Conservation (phyloP, 2,797 vertebrate species). For the Threskiornis aethiopicus region DNA sequence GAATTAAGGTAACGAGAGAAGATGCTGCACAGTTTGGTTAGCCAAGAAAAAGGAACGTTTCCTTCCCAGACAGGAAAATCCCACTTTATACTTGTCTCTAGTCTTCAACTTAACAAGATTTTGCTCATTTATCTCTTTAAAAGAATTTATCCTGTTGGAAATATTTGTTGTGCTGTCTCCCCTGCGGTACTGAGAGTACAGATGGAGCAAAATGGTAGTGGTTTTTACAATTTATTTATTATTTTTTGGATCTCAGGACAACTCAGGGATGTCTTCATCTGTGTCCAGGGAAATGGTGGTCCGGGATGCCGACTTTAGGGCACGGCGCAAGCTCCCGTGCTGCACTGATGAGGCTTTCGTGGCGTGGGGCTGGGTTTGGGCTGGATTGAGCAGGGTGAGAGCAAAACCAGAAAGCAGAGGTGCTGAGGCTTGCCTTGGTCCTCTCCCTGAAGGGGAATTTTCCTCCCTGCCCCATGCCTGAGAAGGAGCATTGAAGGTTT, state of each 20-base stretch:
- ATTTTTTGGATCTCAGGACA: not conserved
- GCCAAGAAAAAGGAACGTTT: not conserved
- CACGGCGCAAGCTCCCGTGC: accelerated
- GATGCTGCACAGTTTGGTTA: not conserved
- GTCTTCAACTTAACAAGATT: not conserved
- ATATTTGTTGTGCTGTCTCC: not conserved
- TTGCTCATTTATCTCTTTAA: not conserved
- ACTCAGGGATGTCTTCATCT: not conserved
- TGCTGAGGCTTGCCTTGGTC: not conserved
- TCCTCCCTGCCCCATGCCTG: not conserved
- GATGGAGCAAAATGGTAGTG: not conserved
- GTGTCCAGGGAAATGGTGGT: accelerated
- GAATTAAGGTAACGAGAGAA: not conserved
- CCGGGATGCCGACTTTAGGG: not conserved
- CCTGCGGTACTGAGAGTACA: not conserved
- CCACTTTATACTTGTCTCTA: not conserved
- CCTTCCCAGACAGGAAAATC: not conserved
- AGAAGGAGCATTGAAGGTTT: slow-evolving; percentile 4
- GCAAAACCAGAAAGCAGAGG: not conserved
- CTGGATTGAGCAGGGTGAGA: not conserved
- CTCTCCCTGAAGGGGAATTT: not conserved
- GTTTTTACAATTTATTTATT: not conserved
- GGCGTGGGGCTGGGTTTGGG: not conserved
- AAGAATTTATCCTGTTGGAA: not conserved
- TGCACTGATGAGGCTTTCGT: accelerated